Conservation (phyloP, 2,888 invertebrate genomes). For the Glyphotaelius pellucidus region DNA sequence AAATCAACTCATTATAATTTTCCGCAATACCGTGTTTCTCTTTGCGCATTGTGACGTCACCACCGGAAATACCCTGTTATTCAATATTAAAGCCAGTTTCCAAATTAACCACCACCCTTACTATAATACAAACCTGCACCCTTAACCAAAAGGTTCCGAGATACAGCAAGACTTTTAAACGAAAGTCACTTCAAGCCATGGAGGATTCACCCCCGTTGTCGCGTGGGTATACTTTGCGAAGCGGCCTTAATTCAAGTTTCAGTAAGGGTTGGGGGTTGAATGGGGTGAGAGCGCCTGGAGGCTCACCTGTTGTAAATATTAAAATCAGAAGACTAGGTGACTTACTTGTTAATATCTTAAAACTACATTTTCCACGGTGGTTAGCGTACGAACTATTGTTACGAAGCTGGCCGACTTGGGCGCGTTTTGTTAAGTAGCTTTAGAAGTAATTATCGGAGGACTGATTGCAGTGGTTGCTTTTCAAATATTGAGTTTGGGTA, state of each 20-base stretch:
- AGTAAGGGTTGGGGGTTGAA: neutral
- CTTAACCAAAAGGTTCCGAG: neutral
- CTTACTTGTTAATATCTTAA: slow-evolving; percentile 11
- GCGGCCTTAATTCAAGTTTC: neutral
- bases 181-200: neutral
- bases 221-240: neutral
- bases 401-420: neutral
- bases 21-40: neutral
- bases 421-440: neutral
- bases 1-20: neutral
- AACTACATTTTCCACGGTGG: neutral
- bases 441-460: neutral
- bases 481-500: neutral
- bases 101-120: neutral
- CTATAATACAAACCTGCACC: neutral
- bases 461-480: neutral
- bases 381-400: neutral
- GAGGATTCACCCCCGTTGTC: neutral
- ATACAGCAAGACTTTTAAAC: neutral
- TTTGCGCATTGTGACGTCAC: slow-evolving; percentile 28
- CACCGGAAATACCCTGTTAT: slow-evolving; percentile 1
- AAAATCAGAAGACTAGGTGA: slow-evolving; percentile 9
- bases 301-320: slow-evolving; percentile 14
- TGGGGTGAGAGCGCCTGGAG: neutral
- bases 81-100: neutral